Percentiles rank a stretch among this genome's conserved stretches.
Conservation (phyloP, 2,888 invertebrate genomes). For the Trichopoda pennipes region DNA sequence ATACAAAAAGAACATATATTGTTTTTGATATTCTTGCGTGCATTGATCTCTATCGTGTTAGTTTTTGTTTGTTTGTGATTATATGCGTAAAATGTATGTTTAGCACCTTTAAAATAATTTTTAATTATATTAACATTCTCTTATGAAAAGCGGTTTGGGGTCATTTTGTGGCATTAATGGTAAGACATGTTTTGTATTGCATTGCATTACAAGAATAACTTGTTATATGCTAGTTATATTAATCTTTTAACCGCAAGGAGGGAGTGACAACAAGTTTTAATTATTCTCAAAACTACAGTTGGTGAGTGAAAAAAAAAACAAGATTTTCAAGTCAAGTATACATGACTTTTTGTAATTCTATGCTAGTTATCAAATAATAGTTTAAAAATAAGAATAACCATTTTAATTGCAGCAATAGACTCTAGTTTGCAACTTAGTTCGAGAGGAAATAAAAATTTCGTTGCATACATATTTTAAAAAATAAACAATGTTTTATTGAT, state of each 20-base stretch:
- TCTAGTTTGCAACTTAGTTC: no score
- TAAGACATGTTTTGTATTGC: conserved; percentile 1
- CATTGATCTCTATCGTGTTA: conserved; percentile 29
- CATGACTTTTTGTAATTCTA: no score
- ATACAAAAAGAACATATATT: not conserved
- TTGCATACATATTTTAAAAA: conserved; percentile 8
- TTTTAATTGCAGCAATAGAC: no score
- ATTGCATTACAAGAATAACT: conserved; percentile 7
- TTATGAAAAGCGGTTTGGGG: no score
- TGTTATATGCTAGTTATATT: not conserved
- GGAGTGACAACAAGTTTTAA: not conserved
- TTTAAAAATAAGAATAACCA: no score
- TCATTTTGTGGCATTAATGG: not conserved
- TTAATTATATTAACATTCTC: not conserved
- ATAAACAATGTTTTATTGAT: not conserved
- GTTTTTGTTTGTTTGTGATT: not conserved
- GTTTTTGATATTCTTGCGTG: not conserved
- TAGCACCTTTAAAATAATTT: not conserved
- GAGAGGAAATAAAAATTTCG: no score
- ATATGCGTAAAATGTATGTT: not conserved
- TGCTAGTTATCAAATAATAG: no score
- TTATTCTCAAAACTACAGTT: not conserved
- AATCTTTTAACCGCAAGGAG: not conserved
- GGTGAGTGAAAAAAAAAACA: no score
- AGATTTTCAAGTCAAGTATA: no score